Evolutionary conservation across 2,888 invertebrate species (phyloP).

Genomic region (Scaptomyza reducta): DNA sequence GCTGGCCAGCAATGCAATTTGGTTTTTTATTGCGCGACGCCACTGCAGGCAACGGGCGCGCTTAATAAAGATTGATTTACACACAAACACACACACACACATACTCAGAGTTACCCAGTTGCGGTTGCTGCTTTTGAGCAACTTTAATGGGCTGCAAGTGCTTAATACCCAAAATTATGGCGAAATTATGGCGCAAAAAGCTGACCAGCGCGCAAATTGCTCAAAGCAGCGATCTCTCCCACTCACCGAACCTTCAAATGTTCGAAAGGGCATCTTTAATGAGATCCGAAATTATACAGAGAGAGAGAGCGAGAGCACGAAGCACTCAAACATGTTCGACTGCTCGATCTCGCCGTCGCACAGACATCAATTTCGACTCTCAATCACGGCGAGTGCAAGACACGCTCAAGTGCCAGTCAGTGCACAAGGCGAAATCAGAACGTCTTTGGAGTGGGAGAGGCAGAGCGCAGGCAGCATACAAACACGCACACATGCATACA

Average conservation of each 20-base stretch:
- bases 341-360: slow-evolving; percentile 19
- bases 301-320: neutral
- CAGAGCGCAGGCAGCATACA: slow-evolving; percentile 25
- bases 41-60: slow-evolving; percentile 51
- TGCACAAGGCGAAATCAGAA: slow-evolving; percentile 39
- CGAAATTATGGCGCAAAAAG: slow-evolving; percentile 47
- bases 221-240: slow-evolving; percentile 7
- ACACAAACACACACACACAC: slow-evolving; percentile 48
- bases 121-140: slow-evolving; percentile 18
- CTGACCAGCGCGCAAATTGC: slow-evolving; percentile 1
- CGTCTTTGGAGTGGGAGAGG: slow-evolving; percentile 16
- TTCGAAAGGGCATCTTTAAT: slow-evolving; percentile 22
- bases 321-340: slow-evolving; percentile 8
- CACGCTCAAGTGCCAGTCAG: slow-evolving; percentile 49
- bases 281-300: slow-evolving; percentile 10
- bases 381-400: slow-evolving; percentile 47
- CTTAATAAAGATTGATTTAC: slow-evolving; percentile 77
- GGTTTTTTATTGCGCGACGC: slow-evolving; percentile 64
- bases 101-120: slow-evolving; percentile 7
- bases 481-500: slow-evolving; percentile 24
- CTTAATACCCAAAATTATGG: slow-evolving; percentile 50
- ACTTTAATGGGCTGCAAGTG: slow-evolving; percentile 44
- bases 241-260: neutral
- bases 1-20: slow-evolving; percentile 58
- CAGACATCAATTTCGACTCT: slow-evolving; percentile 15